These are phyloP conservation scores for Desoria tigrina DNA, from an alignment of 2,888 invertebrate species.

Conservation along the genomic window DNA sequence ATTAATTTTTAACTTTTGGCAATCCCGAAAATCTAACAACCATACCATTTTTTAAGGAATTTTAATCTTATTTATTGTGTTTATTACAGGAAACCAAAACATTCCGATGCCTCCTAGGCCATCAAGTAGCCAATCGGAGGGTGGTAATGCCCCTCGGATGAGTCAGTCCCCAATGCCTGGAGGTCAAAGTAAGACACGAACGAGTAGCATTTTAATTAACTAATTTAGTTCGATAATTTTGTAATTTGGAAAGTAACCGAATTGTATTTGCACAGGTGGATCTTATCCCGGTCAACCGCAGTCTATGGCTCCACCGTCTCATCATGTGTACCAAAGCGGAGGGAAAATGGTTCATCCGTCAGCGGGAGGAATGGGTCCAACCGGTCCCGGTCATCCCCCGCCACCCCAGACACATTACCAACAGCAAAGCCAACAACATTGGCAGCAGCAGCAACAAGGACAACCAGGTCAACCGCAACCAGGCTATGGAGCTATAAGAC, in stretches of 20 bases:
- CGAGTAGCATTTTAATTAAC: not conserved
- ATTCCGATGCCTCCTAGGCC: slow-evolving; percentile 95
- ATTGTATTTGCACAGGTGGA: slow-evolving; percentile 25
- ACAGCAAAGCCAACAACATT: slow-evolving; percentile 57
- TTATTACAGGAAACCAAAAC: slow-evolving; percentile 77
- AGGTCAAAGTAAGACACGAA: slow-evolving; percentile 60
- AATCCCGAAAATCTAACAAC: no score
- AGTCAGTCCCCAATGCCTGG: slow-evolving; percentile 70
- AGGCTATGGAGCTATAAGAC: slow-evolving; percentile 36
- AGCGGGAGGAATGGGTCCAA: slow-evolving; percentile 54
- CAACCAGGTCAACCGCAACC: slow-evolving; percentile 43
- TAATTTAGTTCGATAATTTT: not conserved
- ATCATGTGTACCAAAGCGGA: slow-evolving; percentile 58
- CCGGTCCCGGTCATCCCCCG: slow-evolving; percentile 59
- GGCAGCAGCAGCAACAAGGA: slow-evolving; percentile 44
- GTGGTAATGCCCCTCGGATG: slow-evolving; percentile 67
- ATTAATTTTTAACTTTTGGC: no score
- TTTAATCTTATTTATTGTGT: no score
- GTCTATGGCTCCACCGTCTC: slow-evolving; percentile 64
- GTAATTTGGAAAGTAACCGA: not conserved
- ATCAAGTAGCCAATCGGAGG: slow-evolving; percentile 76
- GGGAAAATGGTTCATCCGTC: slow-evolving; percentile 63
- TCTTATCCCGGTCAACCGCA: slow-evolving; percentile 57
- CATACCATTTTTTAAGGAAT: no score
- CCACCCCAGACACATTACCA: slow-evolving; percentile 62